Base-by-base conservation (phyloP, 2,797 vertebrate species). In the Lindbergichthys nudifrons region DNA sequence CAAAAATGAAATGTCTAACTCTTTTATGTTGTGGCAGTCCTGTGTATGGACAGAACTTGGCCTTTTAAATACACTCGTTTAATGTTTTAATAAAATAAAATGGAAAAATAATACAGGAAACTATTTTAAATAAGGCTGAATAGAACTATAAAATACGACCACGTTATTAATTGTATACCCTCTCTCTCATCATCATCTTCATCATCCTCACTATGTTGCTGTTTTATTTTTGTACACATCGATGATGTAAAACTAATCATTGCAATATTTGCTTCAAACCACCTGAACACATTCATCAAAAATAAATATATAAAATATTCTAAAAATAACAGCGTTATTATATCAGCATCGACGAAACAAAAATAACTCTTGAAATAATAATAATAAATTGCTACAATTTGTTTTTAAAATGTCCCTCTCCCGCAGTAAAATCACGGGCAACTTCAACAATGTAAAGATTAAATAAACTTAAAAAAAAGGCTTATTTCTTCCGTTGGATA, bases 221-320 rank as follows among this genome's bases (percentile, higher is more conserved):
- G 42, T 71, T 68, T 79, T 64, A 14, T 69, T 77, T 72, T 42
- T 45, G 60, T 48, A 26, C 45, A 59, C 39, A 51, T 39, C 23
- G 41, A 46, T 57, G 59, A 36, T 10, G 14, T 61, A 26, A 69
- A 48, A 45, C 45, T 47, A 41, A 48, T 56, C 15, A 60, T 21
- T 45, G 3, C 19, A 36, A 23, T 32, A 67, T 26, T 53, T 2
- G 32, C 32, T 12, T 58, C 43, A 26, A 75, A 19, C 26, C 71
- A 46, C 23, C 11, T 13, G 13, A 52, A 19, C 23, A 50, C 52
- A 8, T 59, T 42, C 18, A 51, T 18, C n/a, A 59, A 51, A 48
- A 14, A 15, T 14, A 19, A 46, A 60, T 3, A 48, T n/a, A 73
- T 15, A 50, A 2, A 9, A 2, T n/a, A 42, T 26, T 36, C 1